Percentiles rank a stretch among this genome's conserved stretches.
phyloP scores from a whole-genome alignment of 1,140 invertebrate species.

The Tribolium madens region DNA sequence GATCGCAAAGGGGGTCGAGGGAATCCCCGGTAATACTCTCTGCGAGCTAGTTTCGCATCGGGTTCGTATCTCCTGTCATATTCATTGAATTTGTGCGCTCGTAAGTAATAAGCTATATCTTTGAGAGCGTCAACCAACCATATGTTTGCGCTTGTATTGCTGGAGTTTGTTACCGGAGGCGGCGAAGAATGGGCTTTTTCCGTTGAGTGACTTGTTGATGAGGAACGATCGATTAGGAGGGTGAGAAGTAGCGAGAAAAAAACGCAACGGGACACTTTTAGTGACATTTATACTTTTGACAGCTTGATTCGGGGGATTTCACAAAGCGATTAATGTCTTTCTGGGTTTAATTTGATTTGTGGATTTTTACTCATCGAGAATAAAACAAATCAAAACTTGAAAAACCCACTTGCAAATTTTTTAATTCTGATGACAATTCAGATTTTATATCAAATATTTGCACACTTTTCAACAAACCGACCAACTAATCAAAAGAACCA shows the following conservation, averaged over 20 bases:
- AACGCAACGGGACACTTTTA: neutral
- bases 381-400: too few species aligned
- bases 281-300: neutral
- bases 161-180: neutral
- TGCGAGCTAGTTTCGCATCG: constrained; percentile 44
- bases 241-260: neutral
- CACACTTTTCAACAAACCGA: neutral
- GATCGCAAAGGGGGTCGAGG: constrained; percentile 69
- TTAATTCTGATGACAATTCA: neutral
- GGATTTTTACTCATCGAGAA: neutral
- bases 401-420: neutral
- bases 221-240: neutral
- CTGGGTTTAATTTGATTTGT: neutral
- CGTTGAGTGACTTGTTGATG: constrained; percentile 1
- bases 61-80: constrained; percentile 69
- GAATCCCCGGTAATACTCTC: constrained; percentile 66
- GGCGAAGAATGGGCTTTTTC: neutral
- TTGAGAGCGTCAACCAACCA: constrained; percentile 61
- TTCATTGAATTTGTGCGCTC: constrained; percentile 74
- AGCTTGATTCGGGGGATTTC: neutral
- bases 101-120: constrained; percentile 73
- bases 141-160: neutral
- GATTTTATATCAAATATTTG: neutral
- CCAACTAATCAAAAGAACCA: neutral
- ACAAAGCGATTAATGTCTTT: neutral